Evolutionary conservation across 2,888 invertebrate species (phyloP).

Genomic region (Amitus sp.): DNA sequence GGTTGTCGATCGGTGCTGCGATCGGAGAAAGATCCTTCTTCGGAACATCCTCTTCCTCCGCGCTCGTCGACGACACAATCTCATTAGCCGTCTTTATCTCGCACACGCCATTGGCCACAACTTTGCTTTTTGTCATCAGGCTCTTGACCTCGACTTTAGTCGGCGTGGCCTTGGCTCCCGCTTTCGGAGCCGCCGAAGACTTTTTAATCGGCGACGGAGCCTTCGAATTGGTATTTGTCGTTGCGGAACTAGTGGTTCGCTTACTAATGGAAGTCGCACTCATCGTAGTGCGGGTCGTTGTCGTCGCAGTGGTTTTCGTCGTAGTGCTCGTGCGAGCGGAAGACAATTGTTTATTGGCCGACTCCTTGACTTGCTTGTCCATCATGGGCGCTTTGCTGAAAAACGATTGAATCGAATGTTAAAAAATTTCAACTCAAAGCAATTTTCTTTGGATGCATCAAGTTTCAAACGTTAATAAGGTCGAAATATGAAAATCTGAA

Average conservation of each 20-base stretch:
- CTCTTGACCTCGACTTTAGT: constrained; percentile 31
- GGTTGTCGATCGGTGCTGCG: constrained; percentile 57
- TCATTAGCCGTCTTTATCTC: constrained; percentile 44
- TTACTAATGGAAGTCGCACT: constrained; percentile 40
- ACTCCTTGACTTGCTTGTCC: constrained; percentile 76
- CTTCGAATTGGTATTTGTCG: constrained; percentile 35
- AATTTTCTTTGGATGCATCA: neutral
- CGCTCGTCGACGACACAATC: constrained; percentile 50
- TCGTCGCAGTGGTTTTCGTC: constrained; percentile 35
- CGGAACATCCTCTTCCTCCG: constrained; percentile 62
- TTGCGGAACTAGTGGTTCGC: constrained; percentile 34
- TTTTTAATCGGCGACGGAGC: constrained; percentile 35
- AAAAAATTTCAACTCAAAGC: too few relatives aligned
- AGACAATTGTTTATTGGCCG: constrained; percentile 76
- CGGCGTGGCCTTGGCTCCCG: constrained; percentile 28
- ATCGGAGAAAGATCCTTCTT: constrained; percentile 69
- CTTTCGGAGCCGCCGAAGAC: constrained; percentile 13
- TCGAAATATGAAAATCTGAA: too few relatives aligned
- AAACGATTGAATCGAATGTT: constrained; percentile 11
- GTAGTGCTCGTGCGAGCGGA: constrained; percentile 66
- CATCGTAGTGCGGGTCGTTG: constrained; percentile 27
- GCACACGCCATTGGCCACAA: constrained; percentile 55
- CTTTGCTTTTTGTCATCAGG: constrained; percentile 37
- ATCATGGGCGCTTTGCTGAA: constrained; percentile 51
- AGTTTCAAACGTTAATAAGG: too few relatives aligned